phyloP scores from a whole-genome alignment of 2,888 invertebrate species.

The Sarcophaga variegata region DNA sequence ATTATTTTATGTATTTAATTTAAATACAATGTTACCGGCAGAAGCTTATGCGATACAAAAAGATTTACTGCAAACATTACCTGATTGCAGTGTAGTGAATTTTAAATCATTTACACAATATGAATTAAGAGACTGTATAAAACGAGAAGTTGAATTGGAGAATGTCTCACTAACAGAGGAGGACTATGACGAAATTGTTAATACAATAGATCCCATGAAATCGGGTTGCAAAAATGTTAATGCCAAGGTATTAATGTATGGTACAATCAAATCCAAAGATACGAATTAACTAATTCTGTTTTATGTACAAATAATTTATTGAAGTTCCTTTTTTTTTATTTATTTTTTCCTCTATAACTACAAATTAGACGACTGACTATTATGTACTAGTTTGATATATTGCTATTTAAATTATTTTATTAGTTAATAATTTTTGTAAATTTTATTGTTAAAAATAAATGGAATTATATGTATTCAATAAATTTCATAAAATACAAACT shows the following conservation, averaged over 20 bases:
- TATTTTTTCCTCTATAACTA: too few relatives aligned
- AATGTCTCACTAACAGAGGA: constrained; percentile 70
- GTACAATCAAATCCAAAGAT: constrained; percentile 51
- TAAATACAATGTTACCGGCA: constrained; percentile 71
- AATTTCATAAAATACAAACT: too few relatives aligned
- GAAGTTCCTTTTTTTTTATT: too few relatives aligned
- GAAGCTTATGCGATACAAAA: constrained; percentile 67
- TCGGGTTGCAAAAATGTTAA: constrained; percentile 79
- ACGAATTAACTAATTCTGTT: not conserved
- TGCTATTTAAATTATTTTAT: too few relatives aligned
- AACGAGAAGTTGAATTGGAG: constrained; percentile 72
- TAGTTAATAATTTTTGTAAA: not conserved
- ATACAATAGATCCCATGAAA: constrained; percentile 71
- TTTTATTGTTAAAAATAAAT: not conserved
- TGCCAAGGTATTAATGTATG: constrained; percentile 76
- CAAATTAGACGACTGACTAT: too few relatives aligned
- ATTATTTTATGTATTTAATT: constrained; percentile 77
- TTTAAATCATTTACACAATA: constrained; percentile 73
- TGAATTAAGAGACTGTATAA: constrained; percentile 76
- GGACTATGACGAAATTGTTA: constrained; percentile 74
- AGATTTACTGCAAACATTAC: constrained; percentile 64
- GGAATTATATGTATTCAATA: too few relatives aligned
- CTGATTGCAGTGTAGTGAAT: constrained; percentile 72
- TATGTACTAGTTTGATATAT: too few relatives aligned
- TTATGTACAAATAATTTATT: too few relatives aligned